phyloP scores from a whole-genome alignment of 2,797 vertebrate genomes.

The Margarornis squamiger region DNA sequence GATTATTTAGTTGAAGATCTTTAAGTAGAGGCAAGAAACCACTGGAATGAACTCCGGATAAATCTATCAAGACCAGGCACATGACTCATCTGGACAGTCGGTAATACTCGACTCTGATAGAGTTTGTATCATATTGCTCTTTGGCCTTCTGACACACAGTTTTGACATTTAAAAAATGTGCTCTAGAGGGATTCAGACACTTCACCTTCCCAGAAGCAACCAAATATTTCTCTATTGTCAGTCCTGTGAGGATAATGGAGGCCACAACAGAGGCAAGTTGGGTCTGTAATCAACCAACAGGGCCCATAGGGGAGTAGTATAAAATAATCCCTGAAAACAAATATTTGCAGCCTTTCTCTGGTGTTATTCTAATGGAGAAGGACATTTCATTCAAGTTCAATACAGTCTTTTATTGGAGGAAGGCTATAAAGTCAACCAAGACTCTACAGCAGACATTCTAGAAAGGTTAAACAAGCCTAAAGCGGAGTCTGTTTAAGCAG shows the following conservation, averaged over 20 bases:
- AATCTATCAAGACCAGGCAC: not conserved
- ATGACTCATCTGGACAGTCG: not conserved
- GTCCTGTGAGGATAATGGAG: not conserved
- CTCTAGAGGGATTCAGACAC: not conserved
- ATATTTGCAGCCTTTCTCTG: not conserved
- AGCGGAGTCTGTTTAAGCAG: not conserved
- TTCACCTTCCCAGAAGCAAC: not conserved
- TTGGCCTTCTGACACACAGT: not conserved
- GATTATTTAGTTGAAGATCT: not conserved
- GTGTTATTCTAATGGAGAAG: not conserved
- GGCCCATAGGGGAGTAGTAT: not conserved
- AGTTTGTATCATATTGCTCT: not conserved
- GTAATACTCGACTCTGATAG: not conserved
- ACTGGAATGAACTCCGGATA: not conserved
- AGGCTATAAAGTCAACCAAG: not conserved
- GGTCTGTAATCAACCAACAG: not conserved
- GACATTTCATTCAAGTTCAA: not conserved
- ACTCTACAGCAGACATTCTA: not conserved
- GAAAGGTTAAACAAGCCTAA: not conserved
- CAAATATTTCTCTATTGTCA: not conserved
- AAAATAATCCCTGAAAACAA: not conserved
- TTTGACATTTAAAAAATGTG: not conserved
- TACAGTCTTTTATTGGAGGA: not conserved
- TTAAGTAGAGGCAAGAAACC: not conserved
- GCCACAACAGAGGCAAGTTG: accelerated